Base-by-base conservation (phyloP, 2,888 invertebrate species). In the Eutolmus rufibarbis region DNA sequence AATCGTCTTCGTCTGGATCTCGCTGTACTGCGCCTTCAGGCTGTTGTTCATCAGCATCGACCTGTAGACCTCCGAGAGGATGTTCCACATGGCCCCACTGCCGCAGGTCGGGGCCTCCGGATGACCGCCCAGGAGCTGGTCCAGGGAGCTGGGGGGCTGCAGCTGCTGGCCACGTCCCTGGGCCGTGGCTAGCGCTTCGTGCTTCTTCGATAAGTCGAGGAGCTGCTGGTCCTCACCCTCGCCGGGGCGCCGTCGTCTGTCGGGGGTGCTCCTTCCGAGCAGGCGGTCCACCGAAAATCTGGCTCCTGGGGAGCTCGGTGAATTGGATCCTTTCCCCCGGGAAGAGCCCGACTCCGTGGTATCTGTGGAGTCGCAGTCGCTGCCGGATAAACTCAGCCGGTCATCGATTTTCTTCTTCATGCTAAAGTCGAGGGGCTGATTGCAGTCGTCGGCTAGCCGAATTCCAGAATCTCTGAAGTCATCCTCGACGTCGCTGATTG, bases 51-150 rank as follows among this genome's bases (percentile, higher is more conserved):
- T 90, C 76, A 92, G 89, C 92, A 92, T 92, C 16, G 92, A 91
- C 86, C 92, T 91, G 74, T 92, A 92, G n/a, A 92, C 91, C 88
- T 92, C 92, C 12, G 92, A 92, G 1, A 92, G 90, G 12, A 92
- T 90, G 87, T 91, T 92, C 92, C 92, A 92, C 91, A 91, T 91
- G 77, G 91, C 90, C 23, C 90, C 89, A 34, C 86, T 87, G 77
- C 37, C 40, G 37, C 56, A 43, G 2, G 74, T 85, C 57, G 43
- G 56, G 28, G n/a, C 19, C 14, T 74, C 85, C 5, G 82, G 34
- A 43, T 37, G 82, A 31, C 19, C 31, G 0, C 14, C 51, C 16
- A n/a, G 28, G 9, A 82, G 4, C n/a, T 19, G 28, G n/a, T 9
- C 1, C 19, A 23, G 40, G 8, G 51, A 19, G 9, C 37, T 40